Conservation (phyloP, 1,140 invertebrate genomes). For the Bombus impatiens region DNA sequence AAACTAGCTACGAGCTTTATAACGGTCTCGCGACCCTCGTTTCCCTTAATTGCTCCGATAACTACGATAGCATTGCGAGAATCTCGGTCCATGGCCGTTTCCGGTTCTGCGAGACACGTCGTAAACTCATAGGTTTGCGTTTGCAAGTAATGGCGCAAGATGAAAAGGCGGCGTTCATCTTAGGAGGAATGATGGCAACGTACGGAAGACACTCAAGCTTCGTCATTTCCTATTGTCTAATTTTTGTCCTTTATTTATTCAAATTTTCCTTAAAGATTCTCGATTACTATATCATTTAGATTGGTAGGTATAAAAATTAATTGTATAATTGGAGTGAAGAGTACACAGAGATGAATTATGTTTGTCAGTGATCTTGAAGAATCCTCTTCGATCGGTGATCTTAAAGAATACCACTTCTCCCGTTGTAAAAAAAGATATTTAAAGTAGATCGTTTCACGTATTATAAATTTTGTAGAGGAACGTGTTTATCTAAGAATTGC, state of each 20-base stretch:
- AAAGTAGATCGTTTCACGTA: too few relatives aligned
- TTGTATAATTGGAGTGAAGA: too few relatives aligned
- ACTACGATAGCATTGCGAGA: background rate
- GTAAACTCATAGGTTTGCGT: background rate
- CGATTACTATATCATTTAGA: too few relatives aligned
- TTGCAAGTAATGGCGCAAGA: background rate
- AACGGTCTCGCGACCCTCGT: background rate
- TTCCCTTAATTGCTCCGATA: slow-evolving; percentile 28
- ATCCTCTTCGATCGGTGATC: too few relatives aligned
- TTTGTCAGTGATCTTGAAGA: too few relatives aligned
- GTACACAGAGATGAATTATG: too few relatives aligned
- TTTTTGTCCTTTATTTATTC: background rate
- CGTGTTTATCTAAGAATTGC: background rate
- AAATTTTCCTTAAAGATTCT: too few relatives aligned
- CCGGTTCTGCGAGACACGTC: background rate
- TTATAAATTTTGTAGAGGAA: background rate
- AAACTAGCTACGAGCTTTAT: background rate
- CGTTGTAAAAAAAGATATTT: too few relatives aligned
- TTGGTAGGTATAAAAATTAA: too few relatives aligned
- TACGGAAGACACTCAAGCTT: background rate
- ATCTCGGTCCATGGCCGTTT: background rate
- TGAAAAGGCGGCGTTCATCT: background rate
- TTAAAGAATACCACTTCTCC: too few relatives aligned
- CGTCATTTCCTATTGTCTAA: background rate
- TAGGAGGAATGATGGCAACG: too few relatives aligned